phyloP scores from a whole-genome alignment of 2,797 vertebrate species.

The Tamandua tetradactyla region DNA sequence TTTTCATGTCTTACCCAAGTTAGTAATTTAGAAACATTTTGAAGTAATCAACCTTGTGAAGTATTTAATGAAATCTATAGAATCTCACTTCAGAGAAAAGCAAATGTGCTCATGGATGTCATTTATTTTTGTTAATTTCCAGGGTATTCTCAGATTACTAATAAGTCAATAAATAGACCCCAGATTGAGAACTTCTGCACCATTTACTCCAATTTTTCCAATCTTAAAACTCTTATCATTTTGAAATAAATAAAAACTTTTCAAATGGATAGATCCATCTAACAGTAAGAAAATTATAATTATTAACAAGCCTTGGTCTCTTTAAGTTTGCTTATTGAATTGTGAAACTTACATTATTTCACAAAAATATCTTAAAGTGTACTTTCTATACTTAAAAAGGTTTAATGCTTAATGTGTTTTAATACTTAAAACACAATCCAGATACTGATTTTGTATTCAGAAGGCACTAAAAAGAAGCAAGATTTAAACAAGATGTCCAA shows the following conservation, averaged over 20 bases:
- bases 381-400: constrained; percentile 12
- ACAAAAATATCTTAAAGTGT: constrained; percentile 5
- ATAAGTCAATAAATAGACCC: not conserved
- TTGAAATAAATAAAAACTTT: not conserved
- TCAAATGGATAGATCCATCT: not conserved
- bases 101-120: not conserved
- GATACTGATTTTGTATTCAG: constrained; percentile 9
- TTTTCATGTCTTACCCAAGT: not conserved
- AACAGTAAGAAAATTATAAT: not conserved
- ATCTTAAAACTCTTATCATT: constrained; percentile 22
- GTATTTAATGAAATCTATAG: constrained; percentile 21
- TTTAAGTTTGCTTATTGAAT: not conserved
- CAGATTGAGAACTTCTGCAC: constrained; percentile 25
- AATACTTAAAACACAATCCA: constrained; percentile 33
- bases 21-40: constrained; percentile 51
- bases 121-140: not conserved
- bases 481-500: not conserved
- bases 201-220: constrained; percentile 3
- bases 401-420: too few relatives aligned
- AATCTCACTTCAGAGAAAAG: not conserved
- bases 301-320: not conserved
- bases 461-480: constrained; percentile 11
- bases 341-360: constrained; percentile 22
- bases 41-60: constrained; percentile 8
- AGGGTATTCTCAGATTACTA: not conserved